These are phyloP conservation scores for Typhlichthys subterraneus DNA, from an alignment of 2,797 vertebrate species.

Conservation along the genomic window DNA sequence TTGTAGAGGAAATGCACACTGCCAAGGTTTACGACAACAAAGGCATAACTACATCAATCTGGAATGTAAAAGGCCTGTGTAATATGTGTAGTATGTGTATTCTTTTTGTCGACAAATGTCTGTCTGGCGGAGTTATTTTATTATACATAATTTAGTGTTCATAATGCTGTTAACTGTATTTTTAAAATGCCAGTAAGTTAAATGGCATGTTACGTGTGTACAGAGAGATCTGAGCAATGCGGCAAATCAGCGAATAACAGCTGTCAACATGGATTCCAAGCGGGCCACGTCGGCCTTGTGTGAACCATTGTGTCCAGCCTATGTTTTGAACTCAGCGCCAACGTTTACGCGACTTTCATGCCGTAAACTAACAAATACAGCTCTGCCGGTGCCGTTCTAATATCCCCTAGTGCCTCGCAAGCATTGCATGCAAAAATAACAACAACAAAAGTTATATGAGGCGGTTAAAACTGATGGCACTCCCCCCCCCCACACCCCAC, in stretches of 20 bases:
- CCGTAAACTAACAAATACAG: slow-evolving; percentile 45
- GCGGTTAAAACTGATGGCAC: slow-evolving; percentile 8
- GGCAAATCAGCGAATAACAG: slow-evolving; percentile 25
- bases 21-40: background rate
- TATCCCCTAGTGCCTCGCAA: background rate
- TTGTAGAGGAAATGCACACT: background rate
- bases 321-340: slow-evolving; percentile 35
- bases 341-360: slow-evolving; percentile 36
- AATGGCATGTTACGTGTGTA: background rate
- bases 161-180: too few species aligned
- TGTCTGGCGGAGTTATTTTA: too few species aligned
- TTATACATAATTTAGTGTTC: too few species aligned
- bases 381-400: slow-evolving; percentile 20
- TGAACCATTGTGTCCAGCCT: slow-evolving; percentile 15
- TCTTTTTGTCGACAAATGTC: too few species aligned
- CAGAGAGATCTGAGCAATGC: slow-evolving; percentile 18
- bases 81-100: slow-evolving; percentile 10
- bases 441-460: slow-evolving; percentile 12
- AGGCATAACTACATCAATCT: background rate
- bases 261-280: slow-evolving; percentile 47
- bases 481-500: slow-evolving; percentile 7
- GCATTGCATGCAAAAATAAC: slow-evolving; percentile 3
- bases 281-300: slow-evolving; percentile 16
- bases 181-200: too few species aligned
- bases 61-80: background rate